phyloP scores from a whole-genome alignment of 30 jellyfish, hydroid and myxozoan genomes.

The Rhopilema esculentum region DNA sequence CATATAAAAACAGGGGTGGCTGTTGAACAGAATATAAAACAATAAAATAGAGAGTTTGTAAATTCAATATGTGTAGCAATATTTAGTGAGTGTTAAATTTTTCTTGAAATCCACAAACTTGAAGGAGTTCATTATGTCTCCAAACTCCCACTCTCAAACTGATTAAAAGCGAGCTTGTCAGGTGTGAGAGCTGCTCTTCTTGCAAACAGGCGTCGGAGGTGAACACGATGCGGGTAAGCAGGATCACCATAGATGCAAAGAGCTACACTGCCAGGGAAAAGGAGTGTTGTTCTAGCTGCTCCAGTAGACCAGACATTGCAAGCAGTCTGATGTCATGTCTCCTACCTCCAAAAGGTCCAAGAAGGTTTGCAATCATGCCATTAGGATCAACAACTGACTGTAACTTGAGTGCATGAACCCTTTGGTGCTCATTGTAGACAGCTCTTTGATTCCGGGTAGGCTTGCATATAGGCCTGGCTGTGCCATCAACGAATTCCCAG shows the following conservation, averaged over 20 bases:
- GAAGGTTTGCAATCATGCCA: conserved; percentile 33
- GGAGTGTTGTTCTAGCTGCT: conserved; percentile 32
- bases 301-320: conserved; percentile 51
- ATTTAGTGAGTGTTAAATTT: conserved; percentile 63
- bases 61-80: too few species aligned
- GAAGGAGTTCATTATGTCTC: conserved; percentile 56
- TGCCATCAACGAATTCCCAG: conserved; percentile 52
- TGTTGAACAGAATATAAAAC: too few species aligned
- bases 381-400: conserved; percentile 46
- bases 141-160: conserved; percentile 74
- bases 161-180: conserved; percentile 8
- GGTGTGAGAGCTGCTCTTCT: not conserved
- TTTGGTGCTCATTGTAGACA: conserved; percentile 55
- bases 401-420: conserved; percentile 30
- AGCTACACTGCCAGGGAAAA: conserved; percentile 47
- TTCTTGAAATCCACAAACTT: conserved; percentile 62
- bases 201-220: conserved; percentile 3
- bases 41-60: too few species aligned
- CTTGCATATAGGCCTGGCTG: conserved; percentile 43
- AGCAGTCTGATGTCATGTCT: conserved; percentile 61
- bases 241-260: conserved; percentile 66
- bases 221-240: conserved; percentile 23
- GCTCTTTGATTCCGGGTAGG: conserved; percentile 33
- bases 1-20: too few species aligned
- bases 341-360: conserved; percentile 42